These are phyloP conservation scores for Cnemophilus loriae DNA, from an alignment of 2,113 vertebrate species.

Conservation along the genomic window DNA sequence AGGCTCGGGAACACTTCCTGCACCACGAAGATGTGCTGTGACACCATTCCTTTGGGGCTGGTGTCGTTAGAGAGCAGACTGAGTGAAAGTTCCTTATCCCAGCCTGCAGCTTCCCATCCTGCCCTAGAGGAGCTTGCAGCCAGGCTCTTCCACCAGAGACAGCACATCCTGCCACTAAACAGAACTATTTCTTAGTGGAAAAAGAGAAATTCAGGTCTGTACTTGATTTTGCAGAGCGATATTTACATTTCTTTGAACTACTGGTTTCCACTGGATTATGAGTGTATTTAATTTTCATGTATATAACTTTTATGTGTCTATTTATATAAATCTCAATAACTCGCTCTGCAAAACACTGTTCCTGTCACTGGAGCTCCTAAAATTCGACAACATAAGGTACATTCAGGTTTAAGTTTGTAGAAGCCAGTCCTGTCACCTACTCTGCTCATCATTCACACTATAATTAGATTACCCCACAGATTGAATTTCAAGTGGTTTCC, in stretches of 20 bases:
- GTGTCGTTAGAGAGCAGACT: not conserved
- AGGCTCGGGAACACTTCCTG: not conserved
- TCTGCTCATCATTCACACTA: conserved; percentile 48
- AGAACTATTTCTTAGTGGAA: not conserved
- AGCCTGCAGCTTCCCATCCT: not conserved
- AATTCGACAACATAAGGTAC: conserved; percentile 14
- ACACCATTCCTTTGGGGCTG: not conserved
- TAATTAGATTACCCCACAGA: conserved; percentile 61
- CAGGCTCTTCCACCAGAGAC: not conserved
- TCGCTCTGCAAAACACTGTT: not conserved
- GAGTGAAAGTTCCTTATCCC: not conserved
- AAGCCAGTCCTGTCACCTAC: not conserved
- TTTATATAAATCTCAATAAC: not conserved
- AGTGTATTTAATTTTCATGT: not conserved
- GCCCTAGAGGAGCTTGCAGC: not conserved
- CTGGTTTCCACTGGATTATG: not conserved
- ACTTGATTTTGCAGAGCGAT: not conserved
- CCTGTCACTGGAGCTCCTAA: not conserved
- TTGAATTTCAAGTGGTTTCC: conserved; percentile 55
- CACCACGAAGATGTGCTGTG: not conserved
- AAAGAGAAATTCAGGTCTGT: not conserved
- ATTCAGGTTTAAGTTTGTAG: conserved; percentile 34
- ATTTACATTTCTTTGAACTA: not conserved
- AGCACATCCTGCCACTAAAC: not conserved
- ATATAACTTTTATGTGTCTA: not conserved